Evolutionary conservation across 1,140 invertebrate genomes (phyloP), one percentile per base, ranked within the genome.

Genomic region (Formica selysi): DNA sequence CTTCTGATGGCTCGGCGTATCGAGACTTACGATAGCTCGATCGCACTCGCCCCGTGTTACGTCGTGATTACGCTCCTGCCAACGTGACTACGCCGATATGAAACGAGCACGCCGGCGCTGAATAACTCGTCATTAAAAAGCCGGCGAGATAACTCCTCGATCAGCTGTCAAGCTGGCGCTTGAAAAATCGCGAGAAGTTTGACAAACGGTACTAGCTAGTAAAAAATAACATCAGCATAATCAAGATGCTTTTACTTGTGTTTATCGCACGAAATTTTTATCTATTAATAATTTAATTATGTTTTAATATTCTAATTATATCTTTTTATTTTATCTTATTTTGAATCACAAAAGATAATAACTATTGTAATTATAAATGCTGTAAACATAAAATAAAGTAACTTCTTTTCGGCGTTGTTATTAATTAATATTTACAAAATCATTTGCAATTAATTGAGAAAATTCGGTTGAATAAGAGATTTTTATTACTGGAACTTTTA

Each of bases 1-100:
- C 86, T 83, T 61, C 41, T 54, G 73, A 85, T 78, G 81, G 59
- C 73, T 41, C 71, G 78, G 70, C 54, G 36, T 84, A 83, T 88
- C 78, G 87, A 87, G 70, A 64, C 86, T 51, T 57, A 70, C 78
- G 86, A 74, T 73, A 88, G 67, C 71, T 87, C 68, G 86, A 87
- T 73, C 86, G 76, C 29, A 73, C 29, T 80, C 44, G 64, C 41
- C 32, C 38, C 59, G 74, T 44, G 86, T 87, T 87, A 87, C 74
- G 73, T 80, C 76, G 84, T 73, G 85, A 86, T 80, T 87, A 87
- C 70, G 87, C 59, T 59, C 19, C 19, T 19, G 54, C 67, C 79
- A 73, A 73, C 79, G 78, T 81, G 48, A 71, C 32, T 29, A 51
- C 78, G 68, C 16, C 48, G 32, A 80, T 57, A 29, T 41, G 38